phyloP scores from a whole-genome alignment of 2,888 invertebrate genomes.

The Thecocarcelia acutangulata region DNA sequence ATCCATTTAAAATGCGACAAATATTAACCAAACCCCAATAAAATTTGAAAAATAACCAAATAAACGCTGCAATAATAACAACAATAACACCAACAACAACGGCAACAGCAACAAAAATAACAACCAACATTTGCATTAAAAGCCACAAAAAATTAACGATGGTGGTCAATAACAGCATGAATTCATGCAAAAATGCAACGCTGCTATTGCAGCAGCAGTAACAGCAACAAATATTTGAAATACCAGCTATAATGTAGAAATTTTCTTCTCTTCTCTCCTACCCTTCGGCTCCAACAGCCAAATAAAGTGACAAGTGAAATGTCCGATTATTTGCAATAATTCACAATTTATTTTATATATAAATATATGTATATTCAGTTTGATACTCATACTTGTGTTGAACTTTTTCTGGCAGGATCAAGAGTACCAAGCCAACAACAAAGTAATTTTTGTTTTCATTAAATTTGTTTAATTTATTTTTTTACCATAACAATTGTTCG shows the following conservation, averaged over 20 bases:
- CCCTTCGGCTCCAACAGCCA: conserved; percentile 15
- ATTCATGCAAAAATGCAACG: conserved; percentile 32
- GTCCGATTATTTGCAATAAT: conserved; percentile 80
- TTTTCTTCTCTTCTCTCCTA: conserved; percentile 4
- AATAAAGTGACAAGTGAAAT: conserved; percentile 80
- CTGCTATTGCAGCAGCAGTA: background rate
- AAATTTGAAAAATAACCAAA: conserved; percentile 65
- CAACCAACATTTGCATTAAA: conserved; percentile 68
- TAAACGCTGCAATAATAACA: conserved; percentile 45
- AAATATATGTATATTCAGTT: conserved; percentile 4
- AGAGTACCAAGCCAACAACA: conserved; percentile 45
- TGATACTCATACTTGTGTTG: background rate
- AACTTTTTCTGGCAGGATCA: conserved; percentile 19
- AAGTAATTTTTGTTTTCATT: conserved; percentile 62
- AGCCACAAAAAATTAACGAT: conserved; percentile 70
- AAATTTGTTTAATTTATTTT: conserved; percentile 57
- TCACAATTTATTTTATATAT: conserved; percentile 70
- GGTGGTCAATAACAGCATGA: conserved; percentile 69
- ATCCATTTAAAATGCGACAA: conserved; percentile 70
- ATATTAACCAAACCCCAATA: conserved; percentile 66
- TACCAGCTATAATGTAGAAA: conserved; percentile 16
- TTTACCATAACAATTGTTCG: conserved; percentile 50
- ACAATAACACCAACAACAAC: conserved; percentile 21
- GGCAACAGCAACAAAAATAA: conserved; percentile 37
- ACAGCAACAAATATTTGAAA: conserved; percentile 14